Evolutionary conservation across 2,113 vertebrate species (phyloP).

Genomic region (Emydocephalus ijimae): DNA sequence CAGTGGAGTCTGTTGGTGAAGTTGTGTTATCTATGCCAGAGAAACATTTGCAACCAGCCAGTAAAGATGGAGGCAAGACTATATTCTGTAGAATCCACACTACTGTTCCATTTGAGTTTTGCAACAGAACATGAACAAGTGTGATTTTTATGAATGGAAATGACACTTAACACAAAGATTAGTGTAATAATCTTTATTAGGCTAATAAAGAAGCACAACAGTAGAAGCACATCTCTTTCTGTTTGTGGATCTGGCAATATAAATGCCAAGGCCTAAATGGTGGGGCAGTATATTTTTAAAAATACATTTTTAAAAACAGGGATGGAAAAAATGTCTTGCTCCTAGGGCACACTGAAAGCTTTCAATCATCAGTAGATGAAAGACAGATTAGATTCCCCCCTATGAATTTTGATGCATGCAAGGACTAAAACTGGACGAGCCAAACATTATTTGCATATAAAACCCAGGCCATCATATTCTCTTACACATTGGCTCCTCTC

Average conservation of each 20-base stretch:
- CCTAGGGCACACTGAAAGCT: not conserved
- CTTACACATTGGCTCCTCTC: not conserved
- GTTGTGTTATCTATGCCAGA: conserved; percentile 47
- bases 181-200: conserved; percentile 6
- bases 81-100: conserved; percentile 32
- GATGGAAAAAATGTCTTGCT: not conserved
- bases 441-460: not conserved
- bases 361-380: not conserved
- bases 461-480: not conserved
- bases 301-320: conserved; percentile 47
- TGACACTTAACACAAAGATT: conserved; percentile 25
- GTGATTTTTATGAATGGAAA: conserved; percentile 13
- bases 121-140: conserved; percentile 27
- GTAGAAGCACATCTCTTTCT: conserved; percentile 46
- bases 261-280: conserved; percentile 43
- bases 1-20: conserved; percentile 50
- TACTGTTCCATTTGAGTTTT: conserved; percentile 30
- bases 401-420: not conserved
- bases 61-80: conserved; percentile 29
- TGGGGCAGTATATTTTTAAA: conserved; percentile 45
- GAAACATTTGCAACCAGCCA: conserved; percentile 49
- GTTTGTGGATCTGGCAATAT: conserved; percentile 54
- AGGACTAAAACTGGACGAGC: not conserved
- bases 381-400: not conserved
- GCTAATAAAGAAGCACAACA: conserved; percentile 31